These are phyloP conservation scores for Potorous gilbertii DNA, from an alignment of 2,797 vertebrate genomes.

Conservation along the genomic window DNA sequence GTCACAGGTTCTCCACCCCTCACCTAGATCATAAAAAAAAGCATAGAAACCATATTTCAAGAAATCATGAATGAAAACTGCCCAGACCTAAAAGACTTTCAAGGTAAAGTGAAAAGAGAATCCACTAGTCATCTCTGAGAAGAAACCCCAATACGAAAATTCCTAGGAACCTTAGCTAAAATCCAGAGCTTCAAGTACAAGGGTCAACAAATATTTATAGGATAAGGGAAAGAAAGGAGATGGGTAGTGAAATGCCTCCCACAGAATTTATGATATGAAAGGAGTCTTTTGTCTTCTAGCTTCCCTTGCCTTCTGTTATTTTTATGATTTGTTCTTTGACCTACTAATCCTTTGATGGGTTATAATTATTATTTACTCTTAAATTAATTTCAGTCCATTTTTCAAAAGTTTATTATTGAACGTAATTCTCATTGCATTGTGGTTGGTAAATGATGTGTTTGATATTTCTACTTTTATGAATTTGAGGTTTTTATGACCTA, in stretches of 20 bases:
- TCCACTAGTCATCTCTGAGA: neutral
- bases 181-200: neutral
- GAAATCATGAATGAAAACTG: too few relatives aligned
- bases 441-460: neutral
- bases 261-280: neutral
- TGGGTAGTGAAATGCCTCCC: neutral
- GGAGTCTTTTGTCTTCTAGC: neutral
- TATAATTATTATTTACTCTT: neutral
- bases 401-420: neutral
- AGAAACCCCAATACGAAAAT: neutral
- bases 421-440: neutral
- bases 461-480: too few relatives aligned
- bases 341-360: neutral
- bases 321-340: neutral
- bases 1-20: too few relatives aligned
- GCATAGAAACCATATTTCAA: too few relatives aligned
- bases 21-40: too few relatives aligned
- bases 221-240: neutral
- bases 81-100: too few relatives aligned
- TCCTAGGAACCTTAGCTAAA: neutral
- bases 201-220: neutral
- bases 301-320: neutral
- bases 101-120: neutral
- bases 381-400: neutral
- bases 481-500: too few relatives aligned